Percentiles rank a stretch among this genome's conserved stretches.
phyloP scores from a whole-genome alignment of 2,797 vertebrate genomes.

The Phoebastria nigripes region DNA sequence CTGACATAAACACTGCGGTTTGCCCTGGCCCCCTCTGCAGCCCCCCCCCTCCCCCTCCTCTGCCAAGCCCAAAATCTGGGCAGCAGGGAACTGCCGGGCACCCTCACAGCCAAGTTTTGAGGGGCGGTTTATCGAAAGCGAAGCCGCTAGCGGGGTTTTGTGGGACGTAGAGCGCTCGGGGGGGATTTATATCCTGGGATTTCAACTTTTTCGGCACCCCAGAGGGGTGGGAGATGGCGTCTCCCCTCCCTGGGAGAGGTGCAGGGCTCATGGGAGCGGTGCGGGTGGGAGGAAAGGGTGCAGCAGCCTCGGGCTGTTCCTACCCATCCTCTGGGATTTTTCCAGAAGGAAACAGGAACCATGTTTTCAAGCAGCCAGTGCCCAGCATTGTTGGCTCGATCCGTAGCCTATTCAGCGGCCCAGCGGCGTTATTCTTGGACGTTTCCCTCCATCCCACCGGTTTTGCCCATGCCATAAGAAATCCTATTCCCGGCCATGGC shows the following conservation, averaged over 20 bases:
- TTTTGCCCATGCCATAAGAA: neutral
- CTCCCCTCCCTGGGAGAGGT: neutral
- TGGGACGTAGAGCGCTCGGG: fast-evolving
- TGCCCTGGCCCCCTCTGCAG: neutral
- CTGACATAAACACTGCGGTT: fast-evolving
- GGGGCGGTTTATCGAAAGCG: neutral
- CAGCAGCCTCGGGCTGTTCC: neutral
- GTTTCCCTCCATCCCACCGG: neutral
- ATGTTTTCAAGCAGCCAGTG: neutral
- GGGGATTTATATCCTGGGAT: too few relatives aligned
- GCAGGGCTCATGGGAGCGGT: fast-evolving
- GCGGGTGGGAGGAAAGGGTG: neutral
- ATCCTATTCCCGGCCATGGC: fast-evolving
- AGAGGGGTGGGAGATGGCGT: fast-evolving
- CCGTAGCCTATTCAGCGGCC: neutral
- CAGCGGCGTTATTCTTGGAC: fast-evolving
- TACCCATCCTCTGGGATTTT: neutral
- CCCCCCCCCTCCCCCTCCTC: neutral
- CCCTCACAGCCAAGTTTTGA: fast-evolving
- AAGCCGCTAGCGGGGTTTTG: fast-evolving
- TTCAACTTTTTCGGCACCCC: neutral
- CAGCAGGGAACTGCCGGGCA: neutral
- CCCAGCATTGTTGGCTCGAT: fast-evolving
- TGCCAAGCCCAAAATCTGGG: neutral
- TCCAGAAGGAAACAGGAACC: neutral